Evolutionary conservation across 2,888 invertebrate species (phyloP), one percentile per base, ranked within the genome.

Genomic region (Cristatella mucedo): DNA sequence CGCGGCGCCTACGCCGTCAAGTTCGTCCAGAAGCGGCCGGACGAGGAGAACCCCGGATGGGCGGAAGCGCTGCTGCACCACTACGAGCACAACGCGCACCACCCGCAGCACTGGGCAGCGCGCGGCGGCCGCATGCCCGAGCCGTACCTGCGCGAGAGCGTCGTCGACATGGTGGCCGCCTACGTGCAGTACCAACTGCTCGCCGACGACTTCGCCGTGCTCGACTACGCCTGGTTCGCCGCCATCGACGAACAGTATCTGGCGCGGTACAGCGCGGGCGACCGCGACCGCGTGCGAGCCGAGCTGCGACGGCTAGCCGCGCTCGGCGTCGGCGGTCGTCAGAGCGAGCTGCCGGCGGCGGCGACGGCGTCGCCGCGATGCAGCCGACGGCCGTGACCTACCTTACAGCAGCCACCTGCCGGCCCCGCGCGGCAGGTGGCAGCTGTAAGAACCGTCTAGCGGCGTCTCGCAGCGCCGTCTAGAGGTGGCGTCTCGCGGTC

Each of bases 151-250:
- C 22, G 26, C 9, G 36, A 36, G 18, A 36, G 36, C 36, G 9
- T 36, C 7, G 19, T 36, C 5, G 36, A 36, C 36, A 36, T 36
- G 36, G 5, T 36, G 6, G 36, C 36, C n/a, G 36, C 24, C 21
- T 26, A 19, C 15, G 22, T 26, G 15, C 36, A 36, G 24, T 19
- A 36, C 6, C 13, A n/a, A 19, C 24, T 15, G 19, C 24, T n/a
- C 5, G 26, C 13, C 15, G 24, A 21, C 16, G 18, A 4, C 5
- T 29, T 36, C 9, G 19, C 13, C 4, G 24, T 15, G 5, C n/a
- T 36, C 15, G n/a, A 36, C 5, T 15, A 22, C 4, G n/a, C 22
- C n/a, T 26, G 22, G 7, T 36, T 36, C 26, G 36, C 22, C n/a
- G 36, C 22, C n/a, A 19, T 36, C 13, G 9, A 36, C 16, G 18